Evolutionary conservation across 2,888 invertebrate species (phyloP).

Genomic region (Cephalotes varians): DNA sequence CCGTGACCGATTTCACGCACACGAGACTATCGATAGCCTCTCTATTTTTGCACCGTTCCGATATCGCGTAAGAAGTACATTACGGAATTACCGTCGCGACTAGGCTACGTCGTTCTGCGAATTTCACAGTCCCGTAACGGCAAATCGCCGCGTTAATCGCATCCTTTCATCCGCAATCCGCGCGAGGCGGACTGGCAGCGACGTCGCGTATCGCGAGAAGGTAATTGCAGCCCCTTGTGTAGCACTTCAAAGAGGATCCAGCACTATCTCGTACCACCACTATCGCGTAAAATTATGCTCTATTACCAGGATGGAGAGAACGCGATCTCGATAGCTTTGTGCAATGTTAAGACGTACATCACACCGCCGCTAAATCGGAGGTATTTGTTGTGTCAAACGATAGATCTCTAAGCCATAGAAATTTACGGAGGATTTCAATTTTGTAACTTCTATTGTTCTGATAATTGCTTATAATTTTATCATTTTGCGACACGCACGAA

Average conservation of each 20-base stretch:
- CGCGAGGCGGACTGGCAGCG: slow-evolving; percentile 24
- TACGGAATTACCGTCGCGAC: slow-evolving; percentile 15
- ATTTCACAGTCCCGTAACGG: slow-evolving; percentile 35
- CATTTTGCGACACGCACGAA: not conserved
- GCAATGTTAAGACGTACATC: not conserved
- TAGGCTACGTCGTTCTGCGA: slow-evolving; percentile 12
- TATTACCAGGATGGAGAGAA: slow-evolving; percentile 12
- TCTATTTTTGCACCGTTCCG: slow-evolving; percentile 3
- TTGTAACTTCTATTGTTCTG: not conserved
- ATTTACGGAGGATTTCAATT: not conserved
- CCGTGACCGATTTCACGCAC: slow-evolving; percentile 26
- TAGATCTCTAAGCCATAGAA: not conserved
- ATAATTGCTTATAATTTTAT: slow-evolving; percentile 3
- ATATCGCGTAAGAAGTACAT: slow-evolving; percentile 21
- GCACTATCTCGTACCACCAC: slow-evolving; percentile 12
- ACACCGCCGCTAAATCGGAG: not conserved
- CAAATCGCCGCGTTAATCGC: slow-evolving; percentile 41
- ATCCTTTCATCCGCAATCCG: slow-evolving; percentile 41
- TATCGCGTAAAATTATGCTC: slow-evolving; percentile 10
- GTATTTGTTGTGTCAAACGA: not conserved
- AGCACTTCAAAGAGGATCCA: slow-evolving; percentile 28
- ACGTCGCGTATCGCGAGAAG: slow-evolving; percentile 37
- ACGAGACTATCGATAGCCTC: slow-evolving; percentile 60
- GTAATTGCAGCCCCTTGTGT: slow-evolving; percentile 39
- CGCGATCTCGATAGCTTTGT: slow-evolving; percentile 3